Evolutionary conservation across 2,888 invertebrate species (phyloP).

Genomic region (Endomychus coccineus): DNA sequence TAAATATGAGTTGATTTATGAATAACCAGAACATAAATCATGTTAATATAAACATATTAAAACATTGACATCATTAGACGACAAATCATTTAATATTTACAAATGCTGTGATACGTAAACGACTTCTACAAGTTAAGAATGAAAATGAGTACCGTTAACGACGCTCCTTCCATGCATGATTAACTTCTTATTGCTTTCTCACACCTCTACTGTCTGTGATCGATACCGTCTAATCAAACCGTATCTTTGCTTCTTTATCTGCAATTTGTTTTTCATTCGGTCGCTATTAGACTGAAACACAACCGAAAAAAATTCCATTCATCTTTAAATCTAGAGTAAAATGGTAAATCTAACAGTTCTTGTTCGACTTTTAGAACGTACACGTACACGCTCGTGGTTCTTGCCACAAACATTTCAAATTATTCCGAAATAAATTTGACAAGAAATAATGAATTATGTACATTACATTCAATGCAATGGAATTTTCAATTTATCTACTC

Average conservation of each 20-base stretch:
- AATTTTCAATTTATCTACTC: no score
- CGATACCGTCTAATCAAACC: constrained; percentile 28
- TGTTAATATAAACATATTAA: constrained; percentile 32
- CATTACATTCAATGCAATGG: no score
- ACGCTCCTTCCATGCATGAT: constrained; percentile 33
- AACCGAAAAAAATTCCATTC: constrained; percentile 27
- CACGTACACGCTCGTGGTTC: no score
- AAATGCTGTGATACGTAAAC: constrained; percentile 23
- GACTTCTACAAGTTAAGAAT: constrained; percentile 22
- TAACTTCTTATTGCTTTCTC: constrained; percentile 35
- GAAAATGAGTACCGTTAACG: constrained; percentile 28
- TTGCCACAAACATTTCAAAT: no score
- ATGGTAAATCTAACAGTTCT: no score
- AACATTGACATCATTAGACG: constrained; percentile 31
- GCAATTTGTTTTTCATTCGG: constrained; percentile 25
- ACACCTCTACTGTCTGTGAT: constrained; percentile 31
- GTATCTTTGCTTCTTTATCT: constrained; percentile 29
- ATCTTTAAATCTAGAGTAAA: no score
- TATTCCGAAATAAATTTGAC: no score
- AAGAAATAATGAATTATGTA: no score
- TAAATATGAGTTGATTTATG: constrained; percentile 33
- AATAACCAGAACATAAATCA: constrained; percentile 30
- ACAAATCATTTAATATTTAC: constrained; percentile 32
- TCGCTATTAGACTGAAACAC: constrained; percentile 29
- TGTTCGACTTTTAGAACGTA: no score